phyloP scores from a whole-genome alignment of 2,888 invertebrate genomes.

The Troilus luridus region DNA sequence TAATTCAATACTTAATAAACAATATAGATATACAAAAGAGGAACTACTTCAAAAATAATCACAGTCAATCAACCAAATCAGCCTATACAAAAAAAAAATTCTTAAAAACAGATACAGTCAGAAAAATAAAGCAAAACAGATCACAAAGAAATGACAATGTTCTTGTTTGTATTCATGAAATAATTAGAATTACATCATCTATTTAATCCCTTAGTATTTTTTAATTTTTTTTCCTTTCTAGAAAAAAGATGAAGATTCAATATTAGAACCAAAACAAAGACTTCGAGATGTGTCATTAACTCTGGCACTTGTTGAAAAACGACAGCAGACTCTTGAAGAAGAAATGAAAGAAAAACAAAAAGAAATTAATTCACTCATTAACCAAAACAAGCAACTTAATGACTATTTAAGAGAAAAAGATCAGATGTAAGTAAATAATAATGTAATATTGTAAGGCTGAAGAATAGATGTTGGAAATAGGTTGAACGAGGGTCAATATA shows the following conservation, averaged over 20 bases:
- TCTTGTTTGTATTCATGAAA: not conserved
- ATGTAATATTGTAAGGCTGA: not conserved
- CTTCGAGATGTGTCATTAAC: slow-evolving; percentile 26
- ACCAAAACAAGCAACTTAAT: slow-evolving; percentile 1
- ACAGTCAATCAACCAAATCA: not conserved
- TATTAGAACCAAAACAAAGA: slow-evolving; percentile 1
- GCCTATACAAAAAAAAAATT: not conserved
- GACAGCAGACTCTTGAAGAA: slow-evolving; percentile 32
- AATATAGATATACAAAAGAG: no score
- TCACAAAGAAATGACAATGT: not conserved
- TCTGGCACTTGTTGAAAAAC: not conserved
- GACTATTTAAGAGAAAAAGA: not conserved
- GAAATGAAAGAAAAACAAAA: slow-evolving; percentile 21
- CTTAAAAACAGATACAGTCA: not conserved
- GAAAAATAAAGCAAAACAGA: not conserved
- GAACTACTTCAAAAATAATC: no score
- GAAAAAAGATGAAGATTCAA: slow-evolving; percentile 36
- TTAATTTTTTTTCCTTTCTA: not conserved
- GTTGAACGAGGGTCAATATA: not conserved
- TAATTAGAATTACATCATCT: not conserved
- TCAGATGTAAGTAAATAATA: not conserved
- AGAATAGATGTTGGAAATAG: not conserved
- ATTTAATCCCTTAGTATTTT: not conserved
- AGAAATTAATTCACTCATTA: not conserved
- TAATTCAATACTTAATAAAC: no score